Percentiles rank a stretch among this genome's conserved stretches.
Evolutionary conservation across 2,888 invertebrate species (phyloP).

Genomic region (Euclidia mi): DNA sequence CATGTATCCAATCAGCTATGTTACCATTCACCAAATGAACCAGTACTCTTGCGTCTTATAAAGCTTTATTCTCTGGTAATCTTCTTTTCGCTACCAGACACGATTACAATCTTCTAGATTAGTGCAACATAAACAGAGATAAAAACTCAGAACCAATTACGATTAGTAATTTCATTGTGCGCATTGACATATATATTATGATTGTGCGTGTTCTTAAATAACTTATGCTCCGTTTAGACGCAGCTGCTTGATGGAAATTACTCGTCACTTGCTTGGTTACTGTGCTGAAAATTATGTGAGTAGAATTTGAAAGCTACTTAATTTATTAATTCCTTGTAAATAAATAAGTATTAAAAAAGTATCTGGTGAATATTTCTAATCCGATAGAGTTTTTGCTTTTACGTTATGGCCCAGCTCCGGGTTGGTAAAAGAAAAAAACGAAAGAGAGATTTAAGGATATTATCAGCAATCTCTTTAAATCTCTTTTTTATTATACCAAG

Average conservation of each 20-base stretch:
- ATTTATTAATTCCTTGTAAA: background rate
- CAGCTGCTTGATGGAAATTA: background rate
- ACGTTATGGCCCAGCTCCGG: too few relatives aligned
- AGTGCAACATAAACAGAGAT: conserved; percentile 61
- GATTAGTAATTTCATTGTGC: conserved; percentile 66
- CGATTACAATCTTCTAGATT: conserved; percentile 60
- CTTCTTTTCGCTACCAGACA: conserved; percentile 30
- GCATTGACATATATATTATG: too few relatives aligned
- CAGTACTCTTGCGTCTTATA: conserved; percentile 22
- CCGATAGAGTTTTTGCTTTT: too few relatives aligned
- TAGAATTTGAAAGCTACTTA: background rate
- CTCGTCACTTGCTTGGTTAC: conserved; percentile 4
- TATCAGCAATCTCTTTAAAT: too few relatives aligned
- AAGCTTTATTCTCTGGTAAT: conserved; percentile 2
- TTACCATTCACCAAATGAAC: background rate
- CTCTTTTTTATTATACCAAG: too few relatives aligned
- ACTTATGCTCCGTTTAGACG: conserved; percentile 55
- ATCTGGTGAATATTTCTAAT: too few relatives aligned
- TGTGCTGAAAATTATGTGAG: background rate
- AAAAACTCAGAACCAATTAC: conserved; percentile 66
- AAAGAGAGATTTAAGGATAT: too few relatives aligned
- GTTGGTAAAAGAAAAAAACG: too few relatives aligned
- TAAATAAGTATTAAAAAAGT: too few relatives aligned
- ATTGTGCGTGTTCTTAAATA: conserved; percentile 63
- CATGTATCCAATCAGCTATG: conserved; percentile 2